Base-by-base conservation (phyloP, 2,113 vertebrate species). In the Scomber colias region DNA sequence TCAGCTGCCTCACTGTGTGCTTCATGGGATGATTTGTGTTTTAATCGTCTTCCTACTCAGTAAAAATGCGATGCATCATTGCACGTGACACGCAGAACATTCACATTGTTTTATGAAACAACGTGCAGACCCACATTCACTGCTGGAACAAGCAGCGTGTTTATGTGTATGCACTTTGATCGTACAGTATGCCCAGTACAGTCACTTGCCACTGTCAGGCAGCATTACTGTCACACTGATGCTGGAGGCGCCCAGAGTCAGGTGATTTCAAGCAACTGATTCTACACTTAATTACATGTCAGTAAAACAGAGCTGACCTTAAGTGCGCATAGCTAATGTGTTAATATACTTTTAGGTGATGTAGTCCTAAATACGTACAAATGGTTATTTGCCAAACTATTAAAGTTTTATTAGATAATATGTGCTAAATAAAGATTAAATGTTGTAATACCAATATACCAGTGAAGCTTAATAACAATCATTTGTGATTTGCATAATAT, bases 241-340 rank as follows among this genome's bases (percentile, higher is more conserved):
- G 86, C 90, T 74, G 44, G 45, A 60, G 80, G 89, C 75, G 0
- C 59, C 0, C 17, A 65, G 79, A 55, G 88, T 83, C 74, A 84
- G 71, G 78, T 90, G 86, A 87, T 85, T 84, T 84, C 78, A 75
- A 81, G 65, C 68, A 60, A 87, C 75, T 77, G 80, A 81, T 86
- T 82, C 78, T 46, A 70, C 78, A 77, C 68, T 90, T 91, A 89
- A 91, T 87, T 87, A 87, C 71, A 84, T 83, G 77, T 77, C 55
- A 63, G 77, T 68, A 40, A 88, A 85, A 87, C 71, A 82, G 45
- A 82, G 73, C 21, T 75, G 77, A 53, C 79, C 66, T 71, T 16
- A 78, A 85, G 57, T 35, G 64, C 48, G 64, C 24, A n/a, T 44
- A 71, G 14, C 51, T 66, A 77, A 83, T 78, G 70, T 83, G 77